Percentiles rank a stretch among this genome's conserved stretches.
phyloP scores from a whole-genome alignment of 2,797 vertebrate species.

The Pangasius sanitwongsei region DNA sequence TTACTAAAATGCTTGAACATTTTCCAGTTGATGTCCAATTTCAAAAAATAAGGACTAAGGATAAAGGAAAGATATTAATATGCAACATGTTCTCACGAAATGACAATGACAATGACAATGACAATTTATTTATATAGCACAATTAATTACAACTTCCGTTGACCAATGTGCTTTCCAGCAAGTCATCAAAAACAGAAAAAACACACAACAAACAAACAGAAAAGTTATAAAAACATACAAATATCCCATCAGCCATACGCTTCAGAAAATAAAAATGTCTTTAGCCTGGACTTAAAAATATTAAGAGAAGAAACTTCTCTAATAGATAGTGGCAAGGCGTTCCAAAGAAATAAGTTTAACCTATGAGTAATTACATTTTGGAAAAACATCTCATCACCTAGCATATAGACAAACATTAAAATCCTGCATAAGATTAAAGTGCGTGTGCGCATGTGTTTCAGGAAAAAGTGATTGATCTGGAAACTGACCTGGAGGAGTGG shows the following conservation, averaged over 20 bases:
- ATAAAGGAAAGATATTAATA: background rate
- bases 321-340: too few species aligned
- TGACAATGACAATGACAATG: too few species aligned
- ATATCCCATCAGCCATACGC: too few species aligned
- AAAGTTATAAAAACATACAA: too few species aligned
- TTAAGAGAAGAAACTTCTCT: too few species aligned
- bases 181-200: too few species aligned
- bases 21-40: background rate
- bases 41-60: background rate
- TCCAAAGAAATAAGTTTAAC: background rate
- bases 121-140: too few species aligned
- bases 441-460: conserved; percentile 46
- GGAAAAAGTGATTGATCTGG: conserved; percentile 78
- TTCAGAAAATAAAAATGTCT: too few species aligned
- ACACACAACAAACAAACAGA: too few species aligned
- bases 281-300: too few species aligned
- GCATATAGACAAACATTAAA: background rate
- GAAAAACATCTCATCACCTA: background rate
- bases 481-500: conserved; percentile 77
- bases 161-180: too few species aligned
- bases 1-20: background rate
- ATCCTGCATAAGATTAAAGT: background rate
- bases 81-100: background rate
- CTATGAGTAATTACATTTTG: background rate
- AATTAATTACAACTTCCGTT: too few species aligned